Base-by-base conservation (phyloP, 2,797 vertebrate genomes). In the Protonibea diacanthus region DNA sequence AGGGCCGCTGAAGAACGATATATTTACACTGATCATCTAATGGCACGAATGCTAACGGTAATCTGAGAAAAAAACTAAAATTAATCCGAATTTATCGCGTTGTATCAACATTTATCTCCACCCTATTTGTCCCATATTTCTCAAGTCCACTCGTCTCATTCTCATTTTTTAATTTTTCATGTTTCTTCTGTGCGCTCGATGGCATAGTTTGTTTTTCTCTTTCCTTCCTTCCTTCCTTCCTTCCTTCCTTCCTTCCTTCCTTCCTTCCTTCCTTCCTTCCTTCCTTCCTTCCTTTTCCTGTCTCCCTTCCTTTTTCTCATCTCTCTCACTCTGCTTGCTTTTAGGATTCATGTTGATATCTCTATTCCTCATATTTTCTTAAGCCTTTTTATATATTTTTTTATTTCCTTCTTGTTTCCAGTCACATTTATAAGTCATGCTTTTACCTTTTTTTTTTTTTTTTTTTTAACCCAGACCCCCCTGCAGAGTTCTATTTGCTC, bases 401-500 rank as follows among this genome's bases (percentile, higher is more conserved):
- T 82, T 57, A 47, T 71, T 78, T 86, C 78, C 33, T 53, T 72
- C 72, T 89, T 77, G 82, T 85, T 90, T 85, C 73, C 74, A 89
- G 90, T 84, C 81, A 89, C 88, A 93, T 92, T 92, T 86, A 90
- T 90, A 92, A 93, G 91, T 91, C 83, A 88, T 91, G 83, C 78
- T 85, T 93, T 91, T 64, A 78, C 68, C 57, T 45, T 81, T 66
- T 78, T 49, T 63, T 80, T 89, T 92, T 89, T 70, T 33, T 33
- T 33, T 33, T 33, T 33, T 33, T 33, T 7, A 77, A 78, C 82
- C 83, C 84, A 71, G 82, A 80, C 85, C 87, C 88, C 90, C 92
- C 90, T 76, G 74, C 80, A 80, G 91, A 92, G 88, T 90, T 91
- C 81, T 93, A 91, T 95, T 94, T 95, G 93, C 92, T 94, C 90